Evolutionary conservation across 1,140 invertebrate species (phyloP).

Genomic region (Drosophila bocqueti): DNA sequence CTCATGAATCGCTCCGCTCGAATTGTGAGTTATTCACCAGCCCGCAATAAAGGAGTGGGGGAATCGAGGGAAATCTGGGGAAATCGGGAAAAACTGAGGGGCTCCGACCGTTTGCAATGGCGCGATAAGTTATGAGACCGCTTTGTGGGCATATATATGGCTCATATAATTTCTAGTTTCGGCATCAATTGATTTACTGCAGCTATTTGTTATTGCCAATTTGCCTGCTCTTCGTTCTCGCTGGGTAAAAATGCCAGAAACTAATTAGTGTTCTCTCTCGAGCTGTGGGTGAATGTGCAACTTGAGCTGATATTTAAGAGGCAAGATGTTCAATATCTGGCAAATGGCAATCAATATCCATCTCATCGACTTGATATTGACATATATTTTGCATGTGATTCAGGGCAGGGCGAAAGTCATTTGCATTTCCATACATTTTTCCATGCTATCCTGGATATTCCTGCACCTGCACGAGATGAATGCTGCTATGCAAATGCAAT

Average conservation of each 20-base stretch:
- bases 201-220: conserved; percentile 37
- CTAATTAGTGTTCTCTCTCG: conserved; percentile 26
- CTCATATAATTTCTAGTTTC: conserved; percentile 68
- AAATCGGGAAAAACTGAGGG: conserved; percentile 16
- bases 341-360: conserved; percentile 8
- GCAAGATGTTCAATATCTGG: not conserved
- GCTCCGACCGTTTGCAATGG: conserved; percentile 45
- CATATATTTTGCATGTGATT: conserved; percentile 7
- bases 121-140: conserved; percentile 68
- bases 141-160: conserved; percentile 63
- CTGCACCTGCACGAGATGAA: conserved; percentile 22
- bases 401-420: not conserved
- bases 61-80: not conserved
- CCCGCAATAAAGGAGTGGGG: not conserved
- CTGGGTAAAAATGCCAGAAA: conserved; percentile 10
- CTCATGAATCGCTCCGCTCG: conserved; percentile 58
- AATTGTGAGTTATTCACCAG: conserved; percentile 49
- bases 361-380: conserved; percentile 21
- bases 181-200: conserved; percentile 68
- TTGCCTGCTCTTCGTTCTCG: conserved; percentile 3
- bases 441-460: conserved; percentile 14
- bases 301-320: conserved; percentile 1
- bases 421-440: conserved; percentile 29
- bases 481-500: conserved; percentile 37
- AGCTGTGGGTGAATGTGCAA: not conserved